Conservation (phyloP, 2,888 invertebrate species). For the Drosophila prostipennis region DNA sequence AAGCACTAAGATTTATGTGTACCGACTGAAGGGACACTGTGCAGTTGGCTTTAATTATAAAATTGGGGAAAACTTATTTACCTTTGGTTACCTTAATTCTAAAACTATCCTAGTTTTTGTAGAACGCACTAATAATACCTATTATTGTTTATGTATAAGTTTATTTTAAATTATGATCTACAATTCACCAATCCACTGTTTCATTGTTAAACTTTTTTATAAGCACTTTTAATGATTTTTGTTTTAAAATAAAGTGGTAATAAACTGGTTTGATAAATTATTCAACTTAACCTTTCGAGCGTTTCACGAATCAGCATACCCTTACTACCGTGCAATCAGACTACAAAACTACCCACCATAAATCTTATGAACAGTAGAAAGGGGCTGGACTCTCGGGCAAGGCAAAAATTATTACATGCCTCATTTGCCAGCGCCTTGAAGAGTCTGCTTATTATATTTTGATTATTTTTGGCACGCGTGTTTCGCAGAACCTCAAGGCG, state of each 20-base stretch:
- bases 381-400: slow-evolving; percentile 5
- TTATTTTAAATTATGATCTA: no score
- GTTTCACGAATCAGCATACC: not conserved
- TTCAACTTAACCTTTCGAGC: not conserved
- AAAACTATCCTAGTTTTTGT: no score
- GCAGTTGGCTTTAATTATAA: not conserved
- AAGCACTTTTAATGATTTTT: no score
- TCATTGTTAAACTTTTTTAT: no score
- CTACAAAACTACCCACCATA: slow-evolving; percentile 27
- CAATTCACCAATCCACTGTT: no score
- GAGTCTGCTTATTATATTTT: slow-evolving; percentile 71
- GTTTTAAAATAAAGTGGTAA: no score
- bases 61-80: no score
- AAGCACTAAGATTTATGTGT: not conserved
- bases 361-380: slow-evolving; percentile 42
- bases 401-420: slow-evolving; percentile 69
- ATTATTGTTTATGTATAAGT: no score
- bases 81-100: no score
- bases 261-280: no score
- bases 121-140: no score
- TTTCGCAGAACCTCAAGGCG: slow-evolving; percentile 27
- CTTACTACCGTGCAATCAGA: slow-evolving; percentile 14
- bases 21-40: not conserved
- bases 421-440: slow-evolving; percentile 72
- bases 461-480: slow-evolving; percentile 73